Evolutionary conservation across 1,140 invertebrate species (phyloP), one percentile per base, ranked within the genome.

Genomic region (Pachypeltis micranthus): DNA sequence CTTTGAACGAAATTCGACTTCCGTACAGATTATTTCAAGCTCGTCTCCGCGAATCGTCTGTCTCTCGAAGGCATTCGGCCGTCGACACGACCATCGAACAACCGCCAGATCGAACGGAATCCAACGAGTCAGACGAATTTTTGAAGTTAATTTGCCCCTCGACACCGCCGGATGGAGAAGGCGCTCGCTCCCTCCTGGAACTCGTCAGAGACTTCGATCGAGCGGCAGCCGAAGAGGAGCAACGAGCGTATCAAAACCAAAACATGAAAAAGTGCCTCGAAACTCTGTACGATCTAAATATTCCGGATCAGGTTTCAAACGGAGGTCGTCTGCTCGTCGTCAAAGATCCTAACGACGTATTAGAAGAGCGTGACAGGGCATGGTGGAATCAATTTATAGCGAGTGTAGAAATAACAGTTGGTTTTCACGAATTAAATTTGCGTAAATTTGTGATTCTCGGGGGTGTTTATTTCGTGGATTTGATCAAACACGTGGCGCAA

Each of bases 401-500:
- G 4, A 51, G 47, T 21, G 71, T 79, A 1, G 73, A 69, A 25
- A 70, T 71, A 4, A 68, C 68, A 12, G 65, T 76, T 54, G 66
- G 70, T n/a, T 71, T 74, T 61, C 76, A 78, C 0, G 82, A 84
- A 67, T 73, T 87, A 0, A 87, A 87, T 74, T 73, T 86, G 39
- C 74, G 85, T n/a, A 81, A 81, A 66, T 83, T 80, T 66, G 71
- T 73, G 1, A 80, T 87, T 29, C 73, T 86, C 10, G 84, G 84
- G 0, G 85, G 85, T 0, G 76, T 85, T 12, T 84, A 79, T 70
- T 78, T 78, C 65, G 73, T 86, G 12, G 80, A 86, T 70, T 73
- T 85, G 28, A 72, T 85, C 34, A 74, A 83, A 61, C 83, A 85
- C 34, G 84, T 84, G 0, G 80, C 83, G 1, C 85, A 87, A 69